Evolutionary conservation across 1,140 invertebrate genomes (phyloP).

Genomic region (Nephotettix cincticeps): DNA sequence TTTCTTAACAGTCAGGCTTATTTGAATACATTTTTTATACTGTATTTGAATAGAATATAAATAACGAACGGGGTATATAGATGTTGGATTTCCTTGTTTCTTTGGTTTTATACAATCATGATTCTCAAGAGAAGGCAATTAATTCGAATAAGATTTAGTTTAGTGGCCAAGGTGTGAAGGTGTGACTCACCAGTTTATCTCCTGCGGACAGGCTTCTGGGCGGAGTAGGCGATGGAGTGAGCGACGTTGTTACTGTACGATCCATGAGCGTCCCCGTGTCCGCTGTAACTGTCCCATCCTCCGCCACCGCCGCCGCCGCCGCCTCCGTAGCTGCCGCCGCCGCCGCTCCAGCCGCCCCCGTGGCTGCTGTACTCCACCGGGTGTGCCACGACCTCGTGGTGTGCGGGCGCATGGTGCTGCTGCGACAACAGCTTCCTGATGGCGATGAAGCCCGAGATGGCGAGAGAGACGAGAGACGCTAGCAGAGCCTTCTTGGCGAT

Average conservation of each 20-base stretch:
- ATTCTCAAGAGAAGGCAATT: too few species aligned
- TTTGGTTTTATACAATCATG: too few species aligned
- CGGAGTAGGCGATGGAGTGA: conserved; percentile 43
- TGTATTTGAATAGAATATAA: too few species aligned
- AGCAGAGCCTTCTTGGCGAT: conserved; percentile 67
- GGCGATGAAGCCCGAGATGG: conserved; percentile 59
- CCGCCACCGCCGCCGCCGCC: conserved; percentile 30
- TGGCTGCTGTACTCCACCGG: conserved; percentile 33
- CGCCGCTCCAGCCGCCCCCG: conserved; percentile 36
- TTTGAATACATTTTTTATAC: too few species aligned
- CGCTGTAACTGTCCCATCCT: conserved; percentile 40
- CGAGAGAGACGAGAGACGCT: conserved; percentile 59
- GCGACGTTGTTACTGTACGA: conserved; percentile 43
- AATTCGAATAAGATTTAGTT: too few species aligned
- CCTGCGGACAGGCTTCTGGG: conserved; percentile 39
- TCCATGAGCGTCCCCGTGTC: conserved; percentile 40
- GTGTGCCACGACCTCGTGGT: conserved; percentile 35
- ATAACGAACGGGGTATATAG: too few species aligned
- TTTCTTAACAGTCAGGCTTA: too few species aligned
- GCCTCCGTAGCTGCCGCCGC: conserved; percentile 35
- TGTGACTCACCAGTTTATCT: neutral
- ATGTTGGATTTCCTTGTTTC: too few species aligned
- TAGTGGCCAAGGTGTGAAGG: too few species aligned
- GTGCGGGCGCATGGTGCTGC: conserved; percentile 40
- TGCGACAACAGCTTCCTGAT: conserved; percentile 52